Conservation (phyloP, 2,113 vertebrate species). For the Tachysurus fulvidraco region DNA sequence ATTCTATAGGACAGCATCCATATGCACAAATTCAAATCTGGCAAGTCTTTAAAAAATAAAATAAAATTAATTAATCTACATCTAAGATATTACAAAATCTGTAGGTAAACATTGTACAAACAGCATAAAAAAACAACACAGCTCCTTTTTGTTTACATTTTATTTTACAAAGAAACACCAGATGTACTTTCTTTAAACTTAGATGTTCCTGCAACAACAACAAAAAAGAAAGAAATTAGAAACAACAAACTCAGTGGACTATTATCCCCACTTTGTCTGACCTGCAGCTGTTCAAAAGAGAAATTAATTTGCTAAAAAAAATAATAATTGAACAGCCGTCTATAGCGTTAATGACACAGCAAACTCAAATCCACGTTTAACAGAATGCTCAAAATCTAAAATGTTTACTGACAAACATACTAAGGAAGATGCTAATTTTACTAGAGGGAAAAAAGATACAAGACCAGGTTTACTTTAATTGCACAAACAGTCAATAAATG, state of each 20-base stretch:
- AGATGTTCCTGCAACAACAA: conserved; percentile 76
- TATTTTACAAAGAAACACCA: conserved; percentile 73
- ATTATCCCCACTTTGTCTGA: neutral
- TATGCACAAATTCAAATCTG: too few relatives aligned
- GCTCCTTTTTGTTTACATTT: conserved; percentile 56
- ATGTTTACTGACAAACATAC: neutral
- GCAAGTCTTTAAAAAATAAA: too few relatives aligned
- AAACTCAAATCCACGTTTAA: neutral
- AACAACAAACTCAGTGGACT: neutral
- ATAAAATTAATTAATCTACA: too few relatives aligned
- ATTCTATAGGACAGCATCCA: too few relatives aligned
- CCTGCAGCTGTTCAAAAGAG: neutral
- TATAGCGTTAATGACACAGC: neutral
- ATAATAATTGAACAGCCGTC: neutral
- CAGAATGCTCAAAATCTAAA: neutral
- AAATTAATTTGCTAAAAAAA: neutral
- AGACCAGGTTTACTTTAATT: neutral
- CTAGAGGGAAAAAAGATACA: neutral
- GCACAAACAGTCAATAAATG: neutral
- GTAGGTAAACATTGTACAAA: too few relatives aligned
- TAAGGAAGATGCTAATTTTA: neutral
- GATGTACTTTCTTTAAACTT: conserved; percentile 48
- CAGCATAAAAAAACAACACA: neutral
- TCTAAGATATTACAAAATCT: too few relatives aligned
- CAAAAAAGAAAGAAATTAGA: conserved; percentile 37